Evolutionary conservation across 2,113 vertebrate species (phyloP), one percentile per base, ranked within the genome.

Genomic region (Xiphorhynchus elegans): DNA sequence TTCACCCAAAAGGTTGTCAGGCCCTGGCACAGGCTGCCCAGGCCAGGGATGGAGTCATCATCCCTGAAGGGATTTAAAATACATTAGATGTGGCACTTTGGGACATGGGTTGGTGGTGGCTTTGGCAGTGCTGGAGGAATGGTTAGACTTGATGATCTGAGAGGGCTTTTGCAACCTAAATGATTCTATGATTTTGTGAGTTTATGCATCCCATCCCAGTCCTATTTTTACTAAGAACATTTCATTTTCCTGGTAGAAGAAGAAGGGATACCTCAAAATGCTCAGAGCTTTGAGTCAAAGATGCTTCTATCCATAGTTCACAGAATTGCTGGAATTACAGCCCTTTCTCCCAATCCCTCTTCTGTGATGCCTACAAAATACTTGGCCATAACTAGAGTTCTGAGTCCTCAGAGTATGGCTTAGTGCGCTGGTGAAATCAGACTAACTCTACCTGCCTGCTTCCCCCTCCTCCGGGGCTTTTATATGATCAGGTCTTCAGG

Each of bases 51-150:
- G 59, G 62, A 52, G 19, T 40, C 53, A 8, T 35, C 29, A 40
- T 35, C 16, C 47, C 55, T 31, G 24, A 12, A 53, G 24, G 59
- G n/a, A n/a, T 60, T 82, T 75, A 47, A 75, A 46, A 75, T 29
- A 35, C 28, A 23, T 9, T 11, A 19, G 28, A 39, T 13, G 12
- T 50, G 59, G 42, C 67, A 10, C 33, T 28, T 28, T 18, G 12
- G 52, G 44, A 58, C 10, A 28, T 5, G 33, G 33, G 44, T 75
- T 29, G 60, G 19, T 46, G 33, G 33, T 68, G n/a, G 19, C 24
- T 0, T 0, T 67, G 46, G 39, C 17, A 12, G 29, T 29, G n/a
- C 78, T 60, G n/a, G 47, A 19, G 28, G 16, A 24, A 19, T 29
- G 52, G n/a, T 17, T 69, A 29, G 40, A 31, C 68, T 62, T 0